Conservation (phyloP, 2,888 invertebrate species). For the Rhagonycha lutea region DNA sequence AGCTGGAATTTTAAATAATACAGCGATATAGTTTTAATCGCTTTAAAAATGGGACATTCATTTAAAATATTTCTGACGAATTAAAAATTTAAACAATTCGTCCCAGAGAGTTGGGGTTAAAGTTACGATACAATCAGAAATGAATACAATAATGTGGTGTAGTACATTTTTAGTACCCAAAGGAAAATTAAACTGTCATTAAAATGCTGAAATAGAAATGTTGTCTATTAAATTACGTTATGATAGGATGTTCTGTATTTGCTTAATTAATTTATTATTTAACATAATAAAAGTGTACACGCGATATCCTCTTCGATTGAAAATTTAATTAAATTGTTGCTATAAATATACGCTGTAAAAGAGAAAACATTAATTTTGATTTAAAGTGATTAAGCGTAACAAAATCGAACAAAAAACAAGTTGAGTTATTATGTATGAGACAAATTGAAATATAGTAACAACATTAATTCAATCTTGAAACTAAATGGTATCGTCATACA, state of each 20-base stretch:
- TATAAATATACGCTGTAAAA: background rate
- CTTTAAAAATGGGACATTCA: background rate
- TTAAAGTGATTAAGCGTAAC: background rate
- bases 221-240: background rate
- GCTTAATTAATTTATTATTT: background rate
- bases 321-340: background rate
- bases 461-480: background rate
- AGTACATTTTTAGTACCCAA: background rate
- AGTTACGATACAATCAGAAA: background rate
- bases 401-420: background rate
- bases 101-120: no score
- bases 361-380: background rate
- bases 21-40: slow-evolving; percentile 16
- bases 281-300: background rate
- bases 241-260: background rate
- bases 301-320: background rate
- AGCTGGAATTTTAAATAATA: slow-evolving; percentile 12
- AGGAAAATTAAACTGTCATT: background rate
- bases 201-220: background rate
- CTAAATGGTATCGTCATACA: background rate
- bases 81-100: background rate
- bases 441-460: background rate
- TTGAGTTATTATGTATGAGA: background rate
- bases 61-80: background rate
- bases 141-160: no score